Evolutionary conservation across 2,113 vertebrate genomes (phyloP).

Genomic region (Pedetes capensis): DNA sequence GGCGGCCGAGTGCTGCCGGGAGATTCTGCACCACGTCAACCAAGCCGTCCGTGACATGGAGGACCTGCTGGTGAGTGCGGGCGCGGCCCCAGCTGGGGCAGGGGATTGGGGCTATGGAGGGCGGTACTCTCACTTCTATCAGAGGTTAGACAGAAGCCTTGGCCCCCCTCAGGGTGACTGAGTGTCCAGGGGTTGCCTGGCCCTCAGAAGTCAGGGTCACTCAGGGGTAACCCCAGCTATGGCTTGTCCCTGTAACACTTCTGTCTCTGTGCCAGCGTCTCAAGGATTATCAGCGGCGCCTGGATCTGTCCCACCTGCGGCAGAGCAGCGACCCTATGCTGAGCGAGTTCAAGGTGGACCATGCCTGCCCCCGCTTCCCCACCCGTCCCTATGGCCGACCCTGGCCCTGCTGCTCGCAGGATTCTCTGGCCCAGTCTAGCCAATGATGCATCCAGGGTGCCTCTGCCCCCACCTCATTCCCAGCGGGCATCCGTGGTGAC

Average conservation of each 20-base stretch:
- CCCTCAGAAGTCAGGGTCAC: too few relatives aligned
- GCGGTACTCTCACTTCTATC: not conserved
- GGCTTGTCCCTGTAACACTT: not conserved
- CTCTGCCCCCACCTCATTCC: not conserved
- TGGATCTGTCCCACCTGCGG: constrained; percentile 91
- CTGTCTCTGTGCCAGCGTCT: constrained; percentile 82
- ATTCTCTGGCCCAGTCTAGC: not conserved
- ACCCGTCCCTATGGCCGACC: not conserved
- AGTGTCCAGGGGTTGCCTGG: not conserved
- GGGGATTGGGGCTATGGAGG: fast-evolving
- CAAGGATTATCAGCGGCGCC: constrained; percentile 91
- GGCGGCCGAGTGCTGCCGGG: constrained; percentile 91
- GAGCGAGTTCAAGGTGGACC: constrained; percentile 85
- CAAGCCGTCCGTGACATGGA: constrained; percentile 92
- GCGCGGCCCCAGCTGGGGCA: fast-evolving
- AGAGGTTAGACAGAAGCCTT: not conserved
- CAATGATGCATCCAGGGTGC: too few relatives aligned
- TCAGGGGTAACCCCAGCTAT: not conserved
- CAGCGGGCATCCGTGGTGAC: not conserved
- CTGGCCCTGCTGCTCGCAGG: not conserved
- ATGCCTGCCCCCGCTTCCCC: fast-evolving
- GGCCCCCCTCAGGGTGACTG: not conserved
- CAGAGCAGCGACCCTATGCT: constrained; percentile 89
- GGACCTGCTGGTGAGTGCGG: constrained; percentile 89
- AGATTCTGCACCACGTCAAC: constrained; percentile 94